These are phyloP conservation scores for Cephus pulcher DNA, from an alignment of 2,888 invertebrate genomes.

Conservation along the genomic window DNA sequence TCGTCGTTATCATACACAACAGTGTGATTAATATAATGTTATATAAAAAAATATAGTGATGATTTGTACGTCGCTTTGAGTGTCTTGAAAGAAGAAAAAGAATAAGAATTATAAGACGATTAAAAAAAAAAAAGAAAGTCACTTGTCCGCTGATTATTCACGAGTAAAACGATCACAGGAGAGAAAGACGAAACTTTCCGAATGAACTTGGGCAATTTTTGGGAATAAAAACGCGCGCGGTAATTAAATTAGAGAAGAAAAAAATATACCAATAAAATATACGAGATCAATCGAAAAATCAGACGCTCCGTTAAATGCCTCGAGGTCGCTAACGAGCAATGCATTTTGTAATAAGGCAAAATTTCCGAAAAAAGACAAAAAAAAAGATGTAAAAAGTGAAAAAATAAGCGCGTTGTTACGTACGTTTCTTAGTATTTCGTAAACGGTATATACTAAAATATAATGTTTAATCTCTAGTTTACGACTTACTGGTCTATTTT, in stretches of 20 bases:
- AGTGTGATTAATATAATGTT: neutral
- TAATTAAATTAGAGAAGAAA: neutral
- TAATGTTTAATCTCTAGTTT: constrained; percentile 39
- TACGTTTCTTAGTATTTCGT: neutral
- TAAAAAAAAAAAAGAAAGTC: neutral
- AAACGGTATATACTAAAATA: constrained; percentile 27
- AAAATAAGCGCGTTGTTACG: neutral
- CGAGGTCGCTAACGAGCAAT: constrained; percentile 30
- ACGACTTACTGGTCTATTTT: constrained; percentile 38
- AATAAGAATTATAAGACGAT: constrained; percentile 7
- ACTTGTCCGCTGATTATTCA: neutral
- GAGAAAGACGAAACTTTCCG: neutral
- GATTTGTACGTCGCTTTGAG: constrained; percentile 4
- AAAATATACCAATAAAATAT: no score
- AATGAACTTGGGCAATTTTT: neutral
- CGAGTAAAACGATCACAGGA: neutral
- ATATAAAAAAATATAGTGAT: neutral
- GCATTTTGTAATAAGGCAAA: neutral
- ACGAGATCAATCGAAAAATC: no score
- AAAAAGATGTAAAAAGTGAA: neutral
- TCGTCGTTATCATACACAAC: neutral
- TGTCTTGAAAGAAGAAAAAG: constrained; percentile 7
- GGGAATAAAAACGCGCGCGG: neutral
- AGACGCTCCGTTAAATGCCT: constrained; percentile 30
- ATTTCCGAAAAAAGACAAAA: neutral